Evolutionary conservation across 1,140 invertebrate species (phyloP), one percentile per base, ranked within the genome.

Genomic region (Copidosoma floridanum): DNA sequence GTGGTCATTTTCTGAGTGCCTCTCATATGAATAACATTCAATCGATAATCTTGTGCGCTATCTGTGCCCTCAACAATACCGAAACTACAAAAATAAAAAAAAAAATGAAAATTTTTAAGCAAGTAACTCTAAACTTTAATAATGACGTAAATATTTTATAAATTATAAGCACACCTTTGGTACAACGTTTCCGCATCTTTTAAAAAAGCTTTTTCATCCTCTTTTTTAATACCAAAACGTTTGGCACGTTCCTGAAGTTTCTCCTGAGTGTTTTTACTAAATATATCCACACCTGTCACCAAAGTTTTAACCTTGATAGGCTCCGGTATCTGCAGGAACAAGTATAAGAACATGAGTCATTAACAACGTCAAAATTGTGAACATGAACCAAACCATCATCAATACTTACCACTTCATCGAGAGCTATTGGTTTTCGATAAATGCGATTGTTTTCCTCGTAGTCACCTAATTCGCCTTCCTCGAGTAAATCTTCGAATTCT

Each of bases 1-100:
- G 88, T 90, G 63, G 80, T 88, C 81, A 93, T 86, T 14, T 90
- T 84, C 67, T 90, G 82, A 1, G 88, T 86, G 26, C 91, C 90
- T 71, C 85, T 78, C 66, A 93, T 82, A 73, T 92, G 89, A 40
- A 94, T 74, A 18, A 87, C 83, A 78, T 91, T 88, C 64, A 89
- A 81, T 64, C 90, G 81, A 69, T 86, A 73, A 74, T 85, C 80
- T 75, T 84, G 83, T 67, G 48, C 40, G 57, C 59, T 69, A 40
- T 88, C 83, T 76, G 84, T 84, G 32, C 83, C 81, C 68, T 81
- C 76, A 66, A 74, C 81, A 66, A 86, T 85, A 16, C 82, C 88
- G 82, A 84, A 85, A 75, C 87, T 88, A 44, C 55, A 73, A 70
- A 61, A 48, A 57, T 32, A 57, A 44, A 53, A 46, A 57, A 7